Evolutionary conservation across 2,113 vertebrate species (phyloP).

Genomic region (Gopherus evgoodei): DNA sequence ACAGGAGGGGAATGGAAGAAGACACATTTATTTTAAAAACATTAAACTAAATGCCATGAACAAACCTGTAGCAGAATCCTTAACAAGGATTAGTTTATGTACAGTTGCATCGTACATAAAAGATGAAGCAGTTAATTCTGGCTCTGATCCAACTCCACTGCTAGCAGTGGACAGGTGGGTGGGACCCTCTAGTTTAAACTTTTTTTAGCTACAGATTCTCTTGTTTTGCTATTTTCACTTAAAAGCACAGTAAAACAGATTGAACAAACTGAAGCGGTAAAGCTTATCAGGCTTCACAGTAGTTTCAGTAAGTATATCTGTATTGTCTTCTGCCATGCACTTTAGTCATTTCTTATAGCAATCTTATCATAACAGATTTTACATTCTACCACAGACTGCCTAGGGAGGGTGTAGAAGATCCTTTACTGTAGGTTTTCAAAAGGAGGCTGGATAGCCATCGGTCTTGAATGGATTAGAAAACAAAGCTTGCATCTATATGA

Average conservation of each 20-base stretch:
- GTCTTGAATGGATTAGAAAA: too few relatives aligned
- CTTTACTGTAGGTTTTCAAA: too few relatives aligned
- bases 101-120: neutral
- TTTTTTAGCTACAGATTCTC: neutral
- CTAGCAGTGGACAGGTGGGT: too few relatives aligned
- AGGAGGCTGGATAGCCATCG: too few relatives aligned
- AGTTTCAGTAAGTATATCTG: neutral
- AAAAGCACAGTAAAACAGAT: neutral
- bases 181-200: too few relatives aligned
- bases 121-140: neutral
- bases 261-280: neutral
- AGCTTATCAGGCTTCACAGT: neutral
- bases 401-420: too few relatives aligned
- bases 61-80: neutral
- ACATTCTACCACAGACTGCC: neutral
- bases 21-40: neutral
- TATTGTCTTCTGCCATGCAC: neutral
- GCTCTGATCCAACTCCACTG: neutral
- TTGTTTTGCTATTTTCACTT: neutral
- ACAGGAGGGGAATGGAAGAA: neutral
- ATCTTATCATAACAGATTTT: neutral
- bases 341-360: neutral
- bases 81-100: neutral
- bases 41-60: neutral
- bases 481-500: too few relatives aligned